Evolutionary conservation across 2,888 invertebrate genomes (phyloP).

Genomic region (Nudaria mundana): DNA sequence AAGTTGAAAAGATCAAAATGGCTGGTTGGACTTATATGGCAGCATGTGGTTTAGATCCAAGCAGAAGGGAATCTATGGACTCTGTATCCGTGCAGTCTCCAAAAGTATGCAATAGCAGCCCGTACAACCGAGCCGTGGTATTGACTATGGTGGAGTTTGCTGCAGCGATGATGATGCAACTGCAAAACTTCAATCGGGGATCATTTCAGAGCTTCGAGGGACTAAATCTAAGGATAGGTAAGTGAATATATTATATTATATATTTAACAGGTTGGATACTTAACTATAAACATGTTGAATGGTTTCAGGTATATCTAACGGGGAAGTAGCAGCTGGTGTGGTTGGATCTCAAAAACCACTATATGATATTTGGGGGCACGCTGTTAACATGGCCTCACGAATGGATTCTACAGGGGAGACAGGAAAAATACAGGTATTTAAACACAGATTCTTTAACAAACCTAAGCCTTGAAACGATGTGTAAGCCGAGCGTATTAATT

Average conservation of each 20-base stretch:
- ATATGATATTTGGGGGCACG: conserved; percentile 98
- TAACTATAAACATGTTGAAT: neutral
- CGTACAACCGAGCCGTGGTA: conserved; percentile 65
- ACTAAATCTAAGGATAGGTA: conserved; percentile 88
- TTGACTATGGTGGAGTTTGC: conserved; percentile 76
- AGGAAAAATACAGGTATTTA: conserved; percentile 89
- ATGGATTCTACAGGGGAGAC: conserved; percentile 96
- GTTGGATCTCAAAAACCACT: conserved; percentile 96
- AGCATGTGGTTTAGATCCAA: conserved; percentile 93
- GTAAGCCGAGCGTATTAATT: no score
- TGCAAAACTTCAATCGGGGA: conserved; percentile 79
- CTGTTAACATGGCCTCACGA: conserved; percentile 97
- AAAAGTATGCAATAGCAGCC: conserved; percentile 42
- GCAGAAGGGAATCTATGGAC: conserved; percentile 82
- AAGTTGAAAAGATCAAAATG: conserved; percentile 97
- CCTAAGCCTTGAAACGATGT: no score
- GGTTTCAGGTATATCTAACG: conserved; percentile 90
- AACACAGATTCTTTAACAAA: no score
- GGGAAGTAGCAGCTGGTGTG: conserved; percentile 95
- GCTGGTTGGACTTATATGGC: conserved; percentile 99
- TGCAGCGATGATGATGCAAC: conserved; percentile 75
- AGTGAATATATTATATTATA: conserved; percentile 18
- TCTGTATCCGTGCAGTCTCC: conserved; percentile 46
- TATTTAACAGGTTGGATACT: neutral
- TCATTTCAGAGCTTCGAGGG: conserved; percentile 82